Conservation (phyloP, 2,888 invertebrate genomes). For the Zaprionus bogoriensis region DNA sequence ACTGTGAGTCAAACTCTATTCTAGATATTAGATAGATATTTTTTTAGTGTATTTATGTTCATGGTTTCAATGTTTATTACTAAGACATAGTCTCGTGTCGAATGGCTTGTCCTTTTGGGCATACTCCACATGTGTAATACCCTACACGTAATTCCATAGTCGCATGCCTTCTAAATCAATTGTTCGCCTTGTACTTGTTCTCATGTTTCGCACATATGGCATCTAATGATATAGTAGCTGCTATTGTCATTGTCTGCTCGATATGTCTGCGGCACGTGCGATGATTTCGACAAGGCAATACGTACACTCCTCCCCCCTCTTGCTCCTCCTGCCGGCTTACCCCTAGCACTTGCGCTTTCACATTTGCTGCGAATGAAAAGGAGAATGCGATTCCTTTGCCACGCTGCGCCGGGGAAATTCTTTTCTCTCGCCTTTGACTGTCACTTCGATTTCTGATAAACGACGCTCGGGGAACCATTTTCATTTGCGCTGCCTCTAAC, state of each 20-base stretch:
- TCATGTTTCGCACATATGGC: constrained; percentile 22
- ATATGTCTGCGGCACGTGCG: constrained; percentile 57
- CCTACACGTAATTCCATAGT: background rate
- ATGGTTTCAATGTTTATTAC: too few species aligned
- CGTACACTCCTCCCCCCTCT: background rate
- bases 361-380: constrained; percentile 11
- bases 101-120: too few species aligned
- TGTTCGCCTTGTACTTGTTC: background rate
- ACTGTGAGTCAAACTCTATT: too few species aligned
- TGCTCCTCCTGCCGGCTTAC: too few species aligned
- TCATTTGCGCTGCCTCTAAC: constrained; percentile 59
- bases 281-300: background rate
- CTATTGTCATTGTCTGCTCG: constrained; percentile 46
- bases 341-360: background rate
- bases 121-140: too few species aligned
- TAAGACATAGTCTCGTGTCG: too few species aligned
- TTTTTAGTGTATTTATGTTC: too few species aligned
- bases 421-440: constrained; percentile 9
- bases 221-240: constrained; percentile 39
- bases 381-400: constrained; percentile 21
- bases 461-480: constrained; percentile 67
- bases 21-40: too few species aligned
- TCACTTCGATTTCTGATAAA: constrained; percentile 51
- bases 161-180: background rate
- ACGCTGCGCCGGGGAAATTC: constrained; percentile 11